Base-by-base conservation (phyloP, 2,113 vertebrate species). In the Egretta garzetta region DNA sequence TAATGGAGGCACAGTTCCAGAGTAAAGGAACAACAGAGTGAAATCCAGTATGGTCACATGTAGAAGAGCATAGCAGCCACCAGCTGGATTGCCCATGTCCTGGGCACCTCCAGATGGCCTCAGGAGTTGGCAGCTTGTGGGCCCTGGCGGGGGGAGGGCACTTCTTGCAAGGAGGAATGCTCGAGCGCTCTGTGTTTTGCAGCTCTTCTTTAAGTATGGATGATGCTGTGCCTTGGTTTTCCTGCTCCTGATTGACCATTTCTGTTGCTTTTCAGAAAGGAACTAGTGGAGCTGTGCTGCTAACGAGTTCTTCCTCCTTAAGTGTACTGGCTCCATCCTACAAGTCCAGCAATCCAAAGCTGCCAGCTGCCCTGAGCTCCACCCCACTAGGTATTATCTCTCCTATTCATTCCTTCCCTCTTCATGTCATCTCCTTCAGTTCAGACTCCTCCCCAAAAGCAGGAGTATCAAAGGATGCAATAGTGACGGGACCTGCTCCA, bases 281-380 rank as follows among this genome's bases (percentile, higher is more conserved):
- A 98, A 97, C 98, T 30, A 95, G 98, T 81, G 98, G 98, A 96
- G 95, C 98, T 68, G 97, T 98, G 86, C 94, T 99, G 90, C 97
- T 99, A 92, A 97, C 98, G 5, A 98, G 97, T 88, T 98, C 98
- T 73, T 97, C 98, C 70, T 97, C 98, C 88, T 96, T 99, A 95
- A 98, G 96, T 22, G 98, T 99, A 66, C 98, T 99, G 92, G 96
- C 98, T 92, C 97, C 98, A 37, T 97, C 98, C 72, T 99, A 98
- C 96, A 99, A 99, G 90, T 84, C 98, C 81, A 97, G 96, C 96
- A 97, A 74, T 72, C 97, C 98, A 70, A 99, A 98, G 92, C 96
- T 99, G 96, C 96, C 98, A 5, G 97, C 97, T 49, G 84, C 98
- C 70, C 96, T 98, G 94, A 98, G 94, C 97, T 98, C 98, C 32